Base-by-base conservation (phyloP, 2,888 invertebrate genomes). In the Chelonus formosanus region DNA sequence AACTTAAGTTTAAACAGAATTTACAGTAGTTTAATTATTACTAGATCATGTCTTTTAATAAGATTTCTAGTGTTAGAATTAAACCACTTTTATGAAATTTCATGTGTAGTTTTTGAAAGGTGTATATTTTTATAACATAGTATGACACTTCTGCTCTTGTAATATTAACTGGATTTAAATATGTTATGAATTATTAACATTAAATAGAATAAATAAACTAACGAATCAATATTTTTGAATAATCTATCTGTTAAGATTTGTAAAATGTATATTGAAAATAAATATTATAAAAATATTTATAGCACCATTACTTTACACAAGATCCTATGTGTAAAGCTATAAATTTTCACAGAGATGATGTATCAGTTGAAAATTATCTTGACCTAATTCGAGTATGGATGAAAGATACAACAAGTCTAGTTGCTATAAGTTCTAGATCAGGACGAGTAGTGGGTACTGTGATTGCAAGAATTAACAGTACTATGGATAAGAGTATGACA, bases 271-370 rank as follows among this genome's bases (percentile, higher is more conserved):
- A 48, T 52, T 55, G 54, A 32, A 4, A 47, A 6, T 50, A 10
- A 5, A 44, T 43, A 34, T 45, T n/a, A 35, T 10, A 31, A 44
- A 58, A 20, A 54, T n/a, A 53, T 50, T 53, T 31, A 40, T 68
- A 82, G 82, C 77, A 72, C 68, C 78, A 82, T 57, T 79, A 69
- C 60, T 75, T 82, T 40, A 68, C 68, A 36, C 75, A 77, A 8
- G 81, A 82, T 1, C 76, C 80, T 0, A 76, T 78, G 77, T 82
- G 80, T 63, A 73, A 69, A 50, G 70, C 80, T 1, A 58, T 68
- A 5, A 65, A 68, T n/a, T 54, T 81, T 5, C 54, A 67, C 4
- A n/a, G 70, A 3, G 80, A 82, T 47, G 34, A 35, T 2, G 54
- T 61, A 40, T 82, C 82, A 8, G 70, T 76, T 0, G 64, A 72